Percentiles rank a stretch among this genome's conserved stretches.
phyloP scores from a whole-genome alignment of 2,113 vertebrate species.

The Actinemys pallida region DNA sequence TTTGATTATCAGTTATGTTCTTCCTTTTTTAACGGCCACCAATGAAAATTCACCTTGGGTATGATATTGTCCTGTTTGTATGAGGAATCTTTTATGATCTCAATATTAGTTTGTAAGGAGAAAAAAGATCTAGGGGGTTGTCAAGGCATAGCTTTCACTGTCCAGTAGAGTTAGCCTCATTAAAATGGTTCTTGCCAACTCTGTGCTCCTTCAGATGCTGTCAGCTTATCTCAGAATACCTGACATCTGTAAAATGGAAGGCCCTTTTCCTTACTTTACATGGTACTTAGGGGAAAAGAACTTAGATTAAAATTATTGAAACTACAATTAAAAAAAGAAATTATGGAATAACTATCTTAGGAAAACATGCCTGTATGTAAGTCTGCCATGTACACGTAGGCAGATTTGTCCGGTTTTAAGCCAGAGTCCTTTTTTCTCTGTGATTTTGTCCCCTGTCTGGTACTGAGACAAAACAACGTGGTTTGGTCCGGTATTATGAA shows the following conservation, averaged over 20 bases:
- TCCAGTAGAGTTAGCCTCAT: constrained; percentile 53
- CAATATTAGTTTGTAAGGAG: neutral
- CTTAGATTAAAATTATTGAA: neutral
- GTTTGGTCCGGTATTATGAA: neutral
- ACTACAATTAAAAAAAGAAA: neutral
- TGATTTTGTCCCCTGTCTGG: neutral
- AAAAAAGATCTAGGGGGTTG: constrained; percentile 45
- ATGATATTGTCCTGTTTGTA: constrained; percentile 49
- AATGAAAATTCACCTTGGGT: constrained; percentile 53
- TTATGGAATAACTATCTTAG: accelerated
- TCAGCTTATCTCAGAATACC: constrained; percentile 65
- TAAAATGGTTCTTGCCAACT: constrained; percentile 56
- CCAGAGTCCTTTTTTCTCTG: neutral
- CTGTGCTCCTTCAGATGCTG: constrained; percentile 34
- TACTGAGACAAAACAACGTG: neutral
- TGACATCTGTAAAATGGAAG: constrained; percentile 66
- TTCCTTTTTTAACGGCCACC: constrained; percentile 48
- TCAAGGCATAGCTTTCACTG: constrained; percentile 1
- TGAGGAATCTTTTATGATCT: constrained; percentile 55
- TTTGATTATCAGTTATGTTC: neutral
- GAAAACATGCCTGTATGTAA: constrained; percentile 2
- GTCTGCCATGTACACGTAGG: neutral
- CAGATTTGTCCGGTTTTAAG: neutral
- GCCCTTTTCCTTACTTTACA: neutral
- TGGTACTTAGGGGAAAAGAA: constrained; percentile 34